Conservation (phyloP, 2,113 vertebrate species). For the Catharus fuscescens region DNA sequence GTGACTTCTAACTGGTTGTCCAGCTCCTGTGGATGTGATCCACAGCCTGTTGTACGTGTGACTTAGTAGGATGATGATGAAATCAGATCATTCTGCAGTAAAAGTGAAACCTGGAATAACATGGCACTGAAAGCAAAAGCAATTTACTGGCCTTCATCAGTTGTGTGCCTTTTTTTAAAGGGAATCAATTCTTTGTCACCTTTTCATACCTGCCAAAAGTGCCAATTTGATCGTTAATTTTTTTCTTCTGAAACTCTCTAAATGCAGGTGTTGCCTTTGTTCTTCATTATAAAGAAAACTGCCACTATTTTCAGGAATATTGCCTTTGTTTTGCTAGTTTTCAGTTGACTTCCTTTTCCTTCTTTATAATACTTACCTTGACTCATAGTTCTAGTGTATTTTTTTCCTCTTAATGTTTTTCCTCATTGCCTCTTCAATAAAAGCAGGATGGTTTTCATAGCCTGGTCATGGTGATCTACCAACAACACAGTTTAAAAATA, state of each 20-base stretch:
- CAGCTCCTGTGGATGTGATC: not conserved
- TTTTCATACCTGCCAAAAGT: not conserved
- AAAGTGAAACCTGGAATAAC: not conserved
- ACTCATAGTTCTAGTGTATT: fast-evolving
- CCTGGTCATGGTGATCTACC: not conserved
- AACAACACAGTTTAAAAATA: not conserved
- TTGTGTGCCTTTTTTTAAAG: not conserved
- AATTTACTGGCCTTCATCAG: not conserved
- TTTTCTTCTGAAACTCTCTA: not conserved
- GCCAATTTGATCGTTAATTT: not conserved
- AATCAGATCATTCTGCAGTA: not conserved
- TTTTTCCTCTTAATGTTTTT: not conserved
- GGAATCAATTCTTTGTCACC: not conserved
- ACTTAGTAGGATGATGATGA: fast-evolving
- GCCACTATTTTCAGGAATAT: not conserved
- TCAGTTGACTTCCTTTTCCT: not conserved
- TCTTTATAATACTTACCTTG: not conserved
- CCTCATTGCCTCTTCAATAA: not conserved
- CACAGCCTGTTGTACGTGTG: not conserved
- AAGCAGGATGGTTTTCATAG: not conserved
- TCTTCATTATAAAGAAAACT: not conserved
- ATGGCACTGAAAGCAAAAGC: not conserved
- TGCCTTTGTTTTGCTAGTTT: not conserved
- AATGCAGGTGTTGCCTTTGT: not conserved
- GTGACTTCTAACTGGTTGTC: not conserved